phyloP scores from a whole-genome alignment of 2,797 vertebrate species.

The Anisognathus igniventris region DNA sequence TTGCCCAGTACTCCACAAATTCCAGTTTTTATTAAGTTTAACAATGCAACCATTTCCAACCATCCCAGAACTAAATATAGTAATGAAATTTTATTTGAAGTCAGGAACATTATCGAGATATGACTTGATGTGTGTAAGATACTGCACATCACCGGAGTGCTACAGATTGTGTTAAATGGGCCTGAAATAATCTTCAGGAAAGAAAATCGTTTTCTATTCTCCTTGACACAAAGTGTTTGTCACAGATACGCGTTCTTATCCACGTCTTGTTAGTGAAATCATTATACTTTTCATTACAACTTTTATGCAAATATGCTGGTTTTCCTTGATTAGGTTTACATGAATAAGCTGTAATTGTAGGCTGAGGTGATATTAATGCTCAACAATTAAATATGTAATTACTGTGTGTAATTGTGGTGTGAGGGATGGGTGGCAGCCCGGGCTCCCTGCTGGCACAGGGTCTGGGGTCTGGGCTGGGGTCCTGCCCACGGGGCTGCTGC shows the following conservation, averaged over 20 bases:
- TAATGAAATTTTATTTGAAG: constrained; percentile 70
- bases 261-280: constrained; percentile 70
- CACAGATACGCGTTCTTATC: constrained; percentile 66
- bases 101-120: constrained; percentile 57
- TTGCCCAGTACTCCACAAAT: neutral
- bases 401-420: constrained; percentile 40
- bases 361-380: constrained; percentile 69
- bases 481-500: neutral
- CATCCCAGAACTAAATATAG: constrained; percentile 66
- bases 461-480: neutral
- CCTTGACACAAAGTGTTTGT: constrained; percentile 75
- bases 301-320: constrained; percentile 66
- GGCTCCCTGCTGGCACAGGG: neutral
- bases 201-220: constrained; percentile 79
- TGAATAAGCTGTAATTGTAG: constrained; percentile 60
- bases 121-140: constrained; percentile 63
- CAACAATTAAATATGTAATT: constrained; percentile 70
- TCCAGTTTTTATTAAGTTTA: constrained; percentile 53
- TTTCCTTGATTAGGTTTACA: constrained; percentile 74
- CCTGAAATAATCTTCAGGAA: constrained; percentile 85
- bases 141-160: constrained; percentile 77
- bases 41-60: constrained; percentile 39
- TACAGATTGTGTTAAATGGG: constrained; percentile 92
- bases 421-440: neutral
- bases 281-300: constrained; percentile 70